Evolutionary conservation across 2,888 invertebrate species (phyloP).

Genomic region (Druceiella hillmani): DNA sequence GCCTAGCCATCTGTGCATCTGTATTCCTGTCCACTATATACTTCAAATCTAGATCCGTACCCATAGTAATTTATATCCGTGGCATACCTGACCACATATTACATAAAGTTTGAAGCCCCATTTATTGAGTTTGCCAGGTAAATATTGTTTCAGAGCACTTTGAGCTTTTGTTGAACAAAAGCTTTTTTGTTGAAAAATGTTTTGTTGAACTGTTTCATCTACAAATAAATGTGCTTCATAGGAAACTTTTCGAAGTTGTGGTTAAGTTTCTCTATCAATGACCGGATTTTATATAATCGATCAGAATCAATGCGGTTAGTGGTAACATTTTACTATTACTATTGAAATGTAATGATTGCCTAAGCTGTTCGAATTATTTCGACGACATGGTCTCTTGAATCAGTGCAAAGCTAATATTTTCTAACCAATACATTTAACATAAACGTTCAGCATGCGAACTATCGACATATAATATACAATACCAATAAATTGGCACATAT

Average conservation of each 20-base stretch:
- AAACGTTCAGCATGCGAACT: conserved; percentile 10
- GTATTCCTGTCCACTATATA: conserved; percentile 24
- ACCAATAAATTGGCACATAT: conserved; percentile 7
- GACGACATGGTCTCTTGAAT: conserved; percentile 15
- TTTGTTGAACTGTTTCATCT: background rate
- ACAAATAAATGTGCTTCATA: background rate
- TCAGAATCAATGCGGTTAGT: conserved; percentile 13
- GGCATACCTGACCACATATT: conserved; percentile 16
- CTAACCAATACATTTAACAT: conserved; percentile 6
- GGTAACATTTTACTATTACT: conserved; percentile 15
- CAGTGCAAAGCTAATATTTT: conserved; percentile 1
- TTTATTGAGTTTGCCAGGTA: conserved; percentile 29
- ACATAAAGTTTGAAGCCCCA: no score
- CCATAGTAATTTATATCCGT: no score
- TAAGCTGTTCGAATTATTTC: conserved; percentile 18
- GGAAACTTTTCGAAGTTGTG: conserved; percentile 8
- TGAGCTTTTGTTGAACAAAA: background rate
- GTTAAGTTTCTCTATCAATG: conserved; percentile 16
- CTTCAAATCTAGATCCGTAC: conserved; percentile 26
- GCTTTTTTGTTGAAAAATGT: no score
- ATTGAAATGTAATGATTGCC: conserved; percentile 19
- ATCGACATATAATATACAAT: conserved; percentile 10
- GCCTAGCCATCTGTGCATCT: conserved; percentile 20
- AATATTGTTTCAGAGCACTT: conserved; percentile 23
- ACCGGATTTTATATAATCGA: conserved; percentile 19